Evolutionary conservation across 2,888 invertebrate genomes (phyloP).

Genomic region (Polyommatus iphigenia): DNA sequence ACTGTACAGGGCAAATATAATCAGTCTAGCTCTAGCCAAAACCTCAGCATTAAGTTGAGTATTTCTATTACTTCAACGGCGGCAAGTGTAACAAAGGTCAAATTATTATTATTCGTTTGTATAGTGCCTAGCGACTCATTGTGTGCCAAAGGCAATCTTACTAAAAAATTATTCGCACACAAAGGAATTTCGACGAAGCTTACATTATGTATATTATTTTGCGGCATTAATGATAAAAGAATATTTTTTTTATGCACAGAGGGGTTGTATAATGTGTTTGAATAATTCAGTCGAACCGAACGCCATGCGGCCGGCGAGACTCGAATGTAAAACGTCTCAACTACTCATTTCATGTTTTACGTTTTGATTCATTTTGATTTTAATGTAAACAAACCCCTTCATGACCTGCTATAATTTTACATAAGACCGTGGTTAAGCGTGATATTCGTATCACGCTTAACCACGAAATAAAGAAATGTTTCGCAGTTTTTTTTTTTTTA

Average conservation of each 20-base stretch:
- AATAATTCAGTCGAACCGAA: conserved; percentile 13
- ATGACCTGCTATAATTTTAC: too few relatives aligned
- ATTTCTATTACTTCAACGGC: background rate
- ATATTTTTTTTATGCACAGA: background rate
- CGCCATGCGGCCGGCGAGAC: background rate
- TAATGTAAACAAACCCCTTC: too few relatives aligned
- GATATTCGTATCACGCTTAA: too few relatives aligned
- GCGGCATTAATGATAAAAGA: conserved; percentile 1
- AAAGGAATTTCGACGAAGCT: background rate
- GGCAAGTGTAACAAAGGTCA: background rate
- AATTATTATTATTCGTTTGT: background rate
- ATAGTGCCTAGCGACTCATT: background rate
- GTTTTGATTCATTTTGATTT: background rate
- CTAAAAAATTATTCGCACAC: conserved; percentile 3
- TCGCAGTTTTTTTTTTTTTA: too few relatives aligned
- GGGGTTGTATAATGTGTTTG: conserved; percentile 20
- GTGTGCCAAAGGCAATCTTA: background rate
- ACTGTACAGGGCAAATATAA: too few relatives aligned
- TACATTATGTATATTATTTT: conserved; percentile 4
- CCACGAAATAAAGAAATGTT: too few relatives aligned
- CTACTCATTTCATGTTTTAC: background rate
- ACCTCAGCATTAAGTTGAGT: background rate
- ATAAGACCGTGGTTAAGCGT: too few relatives aligned
- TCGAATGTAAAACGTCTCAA: background rate
- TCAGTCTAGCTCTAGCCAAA: background rate